These are phyloP conservation scores for Limnothrissa miodon DNA, from an alignment of 2,113 vertebrate genomes.

Conservation along the genomic window DNA sequence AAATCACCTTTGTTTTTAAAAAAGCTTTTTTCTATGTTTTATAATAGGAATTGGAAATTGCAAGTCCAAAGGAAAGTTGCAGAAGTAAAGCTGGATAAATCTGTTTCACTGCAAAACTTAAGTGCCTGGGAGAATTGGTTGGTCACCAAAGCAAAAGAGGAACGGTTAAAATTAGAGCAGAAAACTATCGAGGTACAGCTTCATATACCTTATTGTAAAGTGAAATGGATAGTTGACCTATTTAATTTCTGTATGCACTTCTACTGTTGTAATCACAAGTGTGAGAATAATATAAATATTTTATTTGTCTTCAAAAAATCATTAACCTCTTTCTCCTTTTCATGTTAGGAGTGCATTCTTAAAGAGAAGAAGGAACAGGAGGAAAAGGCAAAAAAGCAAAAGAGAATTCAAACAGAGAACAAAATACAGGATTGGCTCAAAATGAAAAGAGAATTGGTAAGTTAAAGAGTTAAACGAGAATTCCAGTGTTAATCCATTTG, in stretches of 20 bases:
- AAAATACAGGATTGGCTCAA: conserved; percentile 86
- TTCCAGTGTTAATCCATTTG: too few relatives aligned
- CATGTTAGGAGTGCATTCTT: conserved; percentile 67
- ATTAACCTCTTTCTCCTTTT: neutral
- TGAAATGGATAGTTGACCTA: neutral
- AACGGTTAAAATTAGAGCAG: conserved; percentile 75
- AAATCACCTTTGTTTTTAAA: too few relatives aligned
- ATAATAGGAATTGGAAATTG: neutral
- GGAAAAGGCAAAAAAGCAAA: conserved; percentile 70
- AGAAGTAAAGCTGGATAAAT: neutral
- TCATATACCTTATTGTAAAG: neutral
- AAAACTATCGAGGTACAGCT: conserved; percentile 75
- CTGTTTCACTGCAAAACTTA: conserved; percentile 61
- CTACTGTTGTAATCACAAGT: neutral
- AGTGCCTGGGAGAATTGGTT: conserved; percentile 92
- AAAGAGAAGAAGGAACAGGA: conserved; percentile 70
- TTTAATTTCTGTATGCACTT: neutral
- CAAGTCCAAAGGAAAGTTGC: neutral
- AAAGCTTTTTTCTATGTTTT: neutral
- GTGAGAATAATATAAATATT: neutral
- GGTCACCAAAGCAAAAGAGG: conserved; percentile 85
- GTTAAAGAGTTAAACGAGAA: neutral
- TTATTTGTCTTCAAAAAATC: neutral
- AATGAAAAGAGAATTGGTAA: conserved; percentile 81
- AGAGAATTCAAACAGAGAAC: conserved; percentile 74